phyloP scores from a whole-genome alignment of 2,797 vertebrate genomes.

The Hippocampus kuda region DNA sequence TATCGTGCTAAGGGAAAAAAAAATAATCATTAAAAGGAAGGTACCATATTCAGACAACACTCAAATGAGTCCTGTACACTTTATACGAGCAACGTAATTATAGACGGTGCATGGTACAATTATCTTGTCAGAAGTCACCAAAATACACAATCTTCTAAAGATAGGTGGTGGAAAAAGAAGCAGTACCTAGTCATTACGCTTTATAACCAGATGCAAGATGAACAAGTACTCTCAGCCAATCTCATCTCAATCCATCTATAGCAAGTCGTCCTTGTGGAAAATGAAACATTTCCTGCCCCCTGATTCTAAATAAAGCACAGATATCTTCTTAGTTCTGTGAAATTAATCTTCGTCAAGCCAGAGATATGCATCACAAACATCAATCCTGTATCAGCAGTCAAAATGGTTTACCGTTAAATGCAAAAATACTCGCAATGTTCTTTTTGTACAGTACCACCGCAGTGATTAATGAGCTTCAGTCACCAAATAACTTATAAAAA shows the following conservation, averaged over 20 bases:
- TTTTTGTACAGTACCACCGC: not conserved
- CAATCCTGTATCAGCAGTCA: not conserved
- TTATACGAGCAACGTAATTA: slow-evolving; percentile 6
- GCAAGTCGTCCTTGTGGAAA: slow-evolving; percentile 36
- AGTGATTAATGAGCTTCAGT: slow-evolving; percentile 10
- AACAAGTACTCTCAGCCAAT: slow-evolving; percentile 31
- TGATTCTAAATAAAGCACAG: slow-evolving; percentile 36
- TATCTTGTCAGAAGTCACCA: slow-evolving; percentile 20
- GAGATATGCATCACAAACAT: slow-evolving; percentile 6
- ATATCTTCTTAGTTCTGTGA: slow-evolving; percentile 29
- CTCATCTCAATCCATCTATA: slow-evolving; percentile 21
- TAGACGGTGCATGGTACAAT: slow-evolving; percentile 6
- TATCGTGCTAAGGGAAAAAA: not conserved
- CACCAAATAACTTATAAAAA: not conserved
- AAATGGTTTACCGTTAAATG: not conserved
- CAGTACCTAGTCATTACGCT: slow-evolving; percentile 41
- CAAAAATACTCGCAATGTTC: not conserved
- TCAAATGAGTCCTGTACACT: not conserved
- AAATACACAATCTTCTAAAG: slow-evolving; percentile 23
- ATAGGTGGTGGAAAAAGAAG: slow-evolving; percentile 23
- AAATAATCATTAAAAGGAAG: not conserved
- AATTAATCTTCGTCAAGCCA: not conserved
- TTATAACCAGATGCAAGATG: slow-evolving; percentile 28
- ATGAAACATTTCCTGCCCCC: slow-evolving; percentile 36
- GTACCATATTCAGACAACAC: not conserved